These are phyloP conservation scores for Aldrovandia affinis DNA, from an alignment of 2,797 vertebrate species.

Conservation along the genomic window DNA sequence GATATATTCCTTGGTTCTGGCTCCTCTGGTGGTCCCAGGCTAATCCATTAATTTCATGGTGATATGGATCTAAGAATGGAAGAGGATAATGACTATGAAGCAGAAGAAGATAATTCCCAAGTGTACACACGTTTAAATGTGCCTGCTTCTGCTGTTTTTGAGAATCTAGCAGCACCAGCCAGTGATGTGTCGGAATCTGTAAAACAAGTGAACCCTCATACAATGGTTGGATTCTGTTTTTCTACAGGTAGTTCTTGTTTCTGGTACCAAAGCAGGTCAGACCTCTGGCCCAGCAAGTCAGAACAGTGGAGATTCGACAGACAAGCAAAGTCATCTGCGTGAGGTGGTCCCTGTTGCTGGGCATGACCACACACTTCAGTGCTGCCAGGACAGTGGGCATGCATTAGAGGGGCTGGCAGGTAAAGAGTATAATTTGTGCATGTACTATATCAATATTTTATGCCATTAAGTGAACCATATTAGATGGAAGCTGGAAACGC, in stretches of 20 bases:
- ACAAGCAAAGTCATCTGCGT: constrained; percentile 31
- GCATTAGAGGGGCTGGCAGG: constrained; percentile 13
- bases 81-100: background rate
- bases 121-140: too few relatives aligned
- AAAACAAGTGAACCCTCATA: background rate
- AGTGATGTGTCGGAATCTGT: background rate
- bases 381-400: background rate
- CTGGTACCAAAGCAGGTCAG: constrained; percentile 42
- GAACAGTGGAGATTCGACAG: constrained; percentile 38
- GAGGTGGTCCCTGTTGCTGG: background rate
- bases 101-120: background rate
- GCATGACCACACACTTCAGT: background rate
- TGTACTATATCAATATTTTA: background rate
- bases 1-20: background rate
- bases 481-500: background rate
- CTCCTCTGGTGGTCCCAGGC: background rate
- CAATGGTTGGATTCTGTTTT: constrained; percentile 30
- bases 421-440: background rate
- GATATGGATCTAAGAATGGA: background rate
- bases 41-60: background rate
- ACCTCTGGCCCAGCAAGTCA: constrained; percentile 40
- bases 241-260: constrained; percentile 46
- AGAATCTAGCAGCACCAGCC: background rate
- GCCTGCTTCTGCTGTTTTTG: too few relatives aligned
- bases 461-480: background rate